Evolutionary conservation across 2,888 invertebrate species (phyloP).

Genomic region (Nomada ruficornis): DNA sequence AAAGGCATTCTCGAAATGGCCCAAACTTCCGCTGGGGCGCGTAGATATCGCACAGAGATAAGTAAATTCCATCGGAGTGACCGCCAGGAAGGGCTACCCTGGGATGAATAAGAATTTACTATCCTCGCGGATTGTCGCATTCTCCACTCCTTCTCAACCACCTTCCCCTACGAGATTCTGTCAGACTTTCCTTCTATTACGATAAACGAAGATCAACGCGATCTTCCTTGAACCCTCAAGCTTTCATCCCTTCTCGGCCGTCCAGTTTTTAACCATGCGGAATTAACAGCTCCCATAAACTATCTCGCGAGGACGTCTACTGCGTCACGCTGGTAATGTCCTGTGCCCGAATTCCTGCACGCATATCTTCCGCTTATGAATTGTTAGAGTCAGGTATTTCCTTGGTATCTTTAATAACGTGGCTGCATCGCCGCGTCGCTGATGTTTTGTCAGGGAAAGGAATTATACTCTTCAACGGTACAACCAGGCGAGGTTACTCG

Average conservation of each 20-base stretch:
- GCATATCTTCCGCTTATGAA: slow-evolving; percentile 44
- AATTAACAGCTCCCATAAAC: slow-evolving; percentile 33
- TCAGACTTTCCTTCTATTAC: background rate
- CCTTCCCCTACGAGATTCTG: background rate
- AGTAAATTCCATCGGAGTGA: slow-evolving; percentile 26
- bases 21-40: slow-evolving; percentile 2
- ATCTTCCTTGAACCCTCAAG: background rate
- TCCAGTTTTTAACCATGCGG: slow-evolving; percentile 8
- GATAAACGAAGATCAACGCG: slow-evolving; percentile 25
- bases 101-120: slow-evolving; percentile 35
- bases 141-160: slow-evolving; percentile 2
- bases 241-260: background rate
- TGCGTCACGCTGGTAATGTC: slow-evolving; percentile 29
- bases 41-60: background rate
- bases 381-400: slow-evolving; percentile 24
- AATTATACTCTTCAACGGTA: background rate
- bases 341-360: slow-evolving; percentile 38
- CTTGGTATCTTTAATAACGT: slow-evolving; percentile 60
- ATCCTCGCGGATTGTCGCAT: slow-evolving; percentile 12
- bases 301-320: background rate
- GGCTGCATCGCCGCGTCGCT: slow-evolving; percentile 7
- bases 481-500: slow-evolving; percentile 33
- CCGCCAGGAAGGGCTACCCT: background rate
- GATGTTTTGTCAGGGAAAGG: slow-evolving; percentile 24
- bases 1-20: slow-evolving; percentile 3